A percentile compares a stretch with the other conserved stretches of the same genome.
Evolutionary conservation across 2,113 vertebrate genomes (phyloP).

Genomic region (Clarias gariepinus): DNA sequence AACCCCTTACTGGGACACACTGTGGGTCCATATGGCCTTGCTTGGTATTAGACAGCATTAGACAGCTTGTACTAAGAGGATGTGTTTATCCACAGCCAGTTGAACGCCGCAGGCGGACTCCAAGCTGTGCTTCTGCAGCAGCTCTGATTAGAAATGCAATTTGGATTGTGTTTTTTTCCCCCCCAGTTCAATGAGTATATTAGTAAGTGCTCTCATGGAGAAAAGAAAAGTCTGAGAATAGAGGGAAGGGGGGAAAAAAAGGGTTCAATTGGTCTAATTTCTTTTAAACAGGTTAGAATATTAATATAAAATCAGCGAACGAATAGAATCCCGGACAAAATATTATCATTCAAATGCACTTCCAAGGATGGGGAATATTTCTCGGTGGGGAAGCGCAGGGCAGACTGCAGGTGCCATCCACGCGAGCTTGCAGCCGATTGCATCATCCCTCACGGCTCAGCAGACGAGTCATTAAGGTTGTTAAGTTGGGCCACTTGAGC

Average conservation of each 20-base stretch:
- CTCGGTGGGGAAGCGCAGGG: neutral
- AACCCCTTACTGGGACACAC: conserved; percentile 25
- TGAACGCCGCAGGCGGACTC: neutral
- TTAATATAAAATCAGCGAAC: neutral
- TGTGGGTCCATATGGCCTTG: conserved; percentile 36
- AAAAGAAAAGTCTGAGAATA: neutral
- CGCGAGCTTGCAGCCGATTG: conserved; percentile 31
- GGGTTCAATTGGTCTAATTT: neutral
- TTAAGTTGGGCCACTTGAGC: conserved; percentile 19
- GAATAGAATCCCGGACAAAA: neutral
- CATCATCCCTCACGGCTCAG: conserved; percentile 33
- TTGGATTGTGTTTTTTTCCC: neutral
- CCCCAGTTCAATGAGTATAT: neutral
- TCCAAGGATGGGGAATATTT: neutral
- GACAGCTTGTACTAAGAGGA: conserved; percentile 46
- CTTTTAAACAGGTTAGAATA: neutral
- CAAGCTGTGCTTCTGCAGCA: neutral
- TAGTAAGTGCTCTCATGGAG: no score
- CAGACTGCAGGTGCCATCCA: conserved; percentile 11
- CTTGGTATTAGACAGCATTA: conserved; percentile 48
- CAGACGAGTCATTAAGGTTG: conserved; percentile 24
- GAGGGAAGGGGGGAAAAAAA: no score
- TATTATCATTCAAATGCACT: neutral
- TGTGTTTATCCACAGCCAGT: conserved; percentile 21
- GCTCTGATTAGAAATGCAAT: neutral